These are phyloP conservation scores for Pycnomerus fuliginosus DNA, from an alignment of 2,888 invertebrate species.

Conservation along the genomic window DNA sequence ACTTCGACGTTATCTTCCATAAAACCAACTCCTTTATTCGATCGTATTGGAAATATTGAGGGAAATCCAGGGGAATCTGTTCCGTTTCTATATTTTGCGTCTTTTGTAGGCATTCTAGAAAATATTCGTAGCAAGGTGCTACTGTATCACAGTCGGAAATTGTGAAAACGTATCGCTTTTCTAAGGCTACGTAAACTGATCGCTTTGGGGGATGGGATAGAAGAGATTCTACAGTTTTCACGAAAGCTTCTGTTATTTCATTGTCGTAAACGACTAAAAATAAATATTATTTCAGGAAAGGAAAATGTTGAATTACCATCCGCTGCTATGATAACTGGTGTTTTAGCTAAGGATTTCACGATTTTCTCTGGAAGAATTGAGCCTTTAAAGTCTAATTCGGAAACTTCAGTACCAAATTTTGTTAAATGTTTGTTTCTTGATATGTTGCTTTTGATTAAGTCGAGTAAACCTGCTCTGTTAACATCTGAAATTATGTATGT, in stretches of 20 bases:
- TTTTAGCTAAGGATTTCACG: slow-evolving; percentile 57
- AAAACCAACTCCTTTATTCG: slow-evolving; percentile 75
- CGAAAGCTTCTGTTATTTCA: slow-evolving; percentile 75
- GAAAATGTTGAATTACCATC: slow-evolving; percentile 59
- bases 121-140: slow-evolving; percentile 88
- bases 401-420: slow-evolving; percentile 61
- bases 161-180: slow-evolving; percentile 86
- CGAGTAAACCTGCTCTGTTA: slow-evolving; percentile 71
- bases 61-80: slow-evolving; percentile 69
- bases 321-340: slow-evolving; percentile 74
- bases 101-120: slow-evolving; percentile 62
- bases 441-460: slow-evolving; percentile 69
- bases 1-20: slow-evolving; percentile 61
- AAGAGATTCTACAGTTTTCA: slow-evolving; percentile 69
- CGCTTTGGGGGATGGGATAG: slow-evolving; percentile 59
- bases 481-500: slow-evolving; percentile 63
- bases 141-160: slow-evolving; percentile 74
- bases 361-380: slow-evolving; percentile 60
- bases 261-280: slow-evolving; percentile 82
- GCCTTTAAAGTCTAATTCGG: slow-evolving; percentile 70
- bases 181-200: slow-evolving; percentile 72
- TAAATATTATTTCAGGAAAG: slow-evolving; percentile 1
- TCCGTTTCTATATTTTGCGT: slow-evolving; percentile 61
- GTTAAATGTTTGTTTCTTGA: slow-evolving; percentile 64
- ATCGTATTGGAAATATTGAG: slow-evolving; percentile 80